These are phyloP conservation scores for Salminus brasiliensis DNA, from an alignment of 2,113 vertebrate genomes.

Conservation along the genomic window DNA sequence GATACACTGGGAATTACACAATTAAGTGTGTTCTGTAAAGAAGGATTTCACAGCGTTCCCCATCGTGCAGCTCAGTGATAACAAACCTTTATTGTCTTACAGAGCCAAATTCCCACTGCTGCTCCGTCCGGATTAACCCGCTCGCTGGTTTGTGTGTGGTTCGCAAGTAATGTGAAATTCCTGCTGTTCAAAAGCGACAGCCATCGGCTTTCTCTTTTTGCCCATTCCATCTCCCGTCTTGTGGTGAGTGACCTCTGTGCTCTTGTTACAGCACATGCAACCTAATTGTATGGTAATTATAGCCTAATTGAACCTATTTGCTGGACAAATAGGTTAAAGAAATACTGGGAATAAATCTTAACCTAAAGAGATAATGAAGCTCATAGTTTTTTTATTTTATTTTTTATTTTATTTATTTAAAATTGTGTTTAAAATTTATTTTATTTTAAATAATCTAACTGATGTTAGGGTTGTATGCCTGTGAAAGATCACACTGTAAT, in stretches of 20 bases:
- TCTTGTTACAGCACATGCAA: not conserved
- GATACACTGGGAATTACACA: not conserved
- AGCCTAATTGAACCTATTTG: no score
- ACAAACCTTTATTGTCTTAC: not conserved
- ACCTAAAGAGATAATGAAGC: not conserved
- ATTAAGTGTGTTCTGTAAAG: not conserved
- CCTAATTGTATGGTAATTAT: not conserved
- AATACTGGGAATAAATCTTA: not conserved
- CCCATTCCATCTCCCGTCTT: constrained; percentile 36
- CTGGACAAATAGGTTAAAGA: no score
- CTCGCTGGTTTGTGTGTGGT: constrained; percentile 49
- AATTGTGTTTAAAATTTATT: no score
- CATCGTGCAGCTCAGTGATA: not conserved
- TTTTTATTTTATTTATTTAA: no score
- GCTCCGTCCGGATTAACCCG: constrained; percentile 32
- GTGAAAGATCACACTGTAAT: no score
- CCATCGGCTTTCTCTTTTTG: constrained; percentile 3
- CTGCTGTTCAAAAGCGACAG: constrained; percentile 44
- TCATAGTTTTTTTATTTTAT: no score
- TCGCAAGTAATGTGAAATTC: constrained; percentile 49
- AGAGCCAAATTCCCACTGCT: not conserved
- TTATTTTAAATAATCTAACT: no score
- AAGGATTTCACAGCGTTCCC: not conserved
- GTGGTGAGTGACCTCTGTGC: constrained; percentile 3
- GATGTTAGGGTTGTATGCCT: no score